A percentile compares a stretch with the other conserved stretches of the same genome.
Evolutionary conservation across 1,140 invertebrate genomes (phyloP).

Genomic region (Hypsibius dujardini): DNA sequence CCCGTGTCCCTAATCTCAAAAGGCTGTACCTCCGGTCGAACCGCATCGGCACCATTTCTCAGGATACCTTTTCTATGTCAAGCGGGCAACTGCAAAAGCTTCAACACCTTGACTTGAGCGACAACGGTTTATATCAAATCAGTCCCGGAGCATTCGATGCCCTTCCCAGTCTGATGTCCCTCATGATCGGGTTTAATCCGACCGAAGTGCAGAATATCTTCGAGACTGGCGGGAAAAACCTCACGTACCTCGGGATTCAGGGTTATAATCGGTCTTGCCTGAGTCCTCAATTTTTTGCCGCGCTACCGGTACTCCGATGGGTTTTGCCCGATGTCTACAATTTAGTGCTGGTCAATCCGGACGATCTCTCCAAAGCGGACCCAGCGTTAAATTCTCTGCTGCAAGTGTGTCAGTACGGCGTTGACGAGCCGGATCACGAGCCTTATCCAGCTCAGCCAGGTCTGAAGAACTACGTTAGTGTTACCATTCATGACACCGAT

Average conservation of each 20-base stretch:
- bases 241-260: neutral
- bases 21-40: slow-evolving; percentile 66
- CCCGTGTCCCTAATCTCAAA: slow-evolving; percentile 51
- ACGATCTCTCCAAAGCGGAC: neutral
- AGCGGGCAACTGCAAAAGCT: slow-evolving; percentile 47
- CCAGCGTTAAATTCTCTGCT: neutral
- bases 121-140: slow-evolving; percentile 56
- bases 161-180: slow-evolving; percentile 47
- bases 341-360: neutral
- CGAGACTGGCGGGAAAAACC: neutral
- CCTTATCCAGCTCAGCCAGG: neutral
- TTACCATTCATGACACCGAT: neutral
- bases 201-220: slow-evolving; percentile 52
- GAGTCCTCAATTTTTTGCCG: neutral
- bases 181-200: slow-evolving; percentile 64
- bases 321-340: neutral
- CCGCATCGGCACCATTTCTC: slow-evolving; percentile 49
- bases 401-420: neutral
- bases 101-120: slow-evolving; percentile 54
- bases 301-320: neutral
- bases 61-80: slow-evolving; percentile 42
- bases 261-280: neutral
- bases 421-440: neutral
- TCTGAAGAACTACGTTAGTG: neutral
- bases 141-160: slow-evolving; percentile 54